These are phyloP conservation scores for Oceanites oceanicus DNA, from an alignment of 2,113 vertebrate species.

Conservation along the genomic window DNA sequence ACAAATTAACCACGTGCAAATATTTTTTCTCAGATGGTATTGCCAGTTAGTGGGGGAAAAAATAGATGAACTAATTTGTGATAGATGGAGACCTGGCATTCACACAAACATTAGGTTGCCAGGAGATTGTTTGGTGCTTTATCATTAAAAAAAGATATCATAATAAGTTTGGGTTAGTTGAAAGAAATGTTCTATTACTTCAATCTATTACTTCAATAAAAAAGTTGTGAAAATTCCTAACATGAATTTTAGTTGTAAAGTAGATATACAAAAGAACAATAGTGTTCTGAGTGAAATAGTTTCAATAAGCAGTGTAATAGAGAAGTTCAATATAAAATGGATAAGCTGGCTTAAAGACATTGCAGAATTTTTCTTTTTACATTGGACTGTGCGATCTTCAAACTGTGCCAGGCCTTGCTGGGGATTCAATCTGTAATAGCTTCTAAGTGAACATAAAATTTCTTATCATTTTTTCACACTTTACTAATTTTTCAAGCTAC, in stretches of 20 bases:
- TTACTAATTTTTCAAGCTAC: background rate
- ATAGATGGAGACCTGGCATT: background rate
- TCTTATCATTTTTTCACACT: background rate
- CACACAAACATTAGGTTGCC: background rate
- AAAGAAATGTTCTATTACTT: background rate
- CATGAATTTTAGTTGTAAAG: background rate
- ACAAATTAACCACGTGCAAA: background rate
- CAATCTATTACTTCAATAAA: background rate
- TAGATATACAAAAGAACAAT: background rate
- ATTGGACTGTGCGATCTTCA: background rate
- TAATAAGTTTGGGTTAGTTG: background rate
- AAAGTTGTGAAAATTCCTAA: background rate
- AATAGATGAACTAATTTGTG: background rate
- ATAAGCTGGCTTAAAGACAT: background rate
- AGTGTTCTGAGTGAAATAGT: background rate
- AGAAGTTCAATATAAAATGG: background rate
- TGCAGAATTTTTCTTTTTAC: background rate
- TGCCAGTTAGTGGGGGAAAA: background rate
- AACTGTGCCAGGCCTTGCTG: background rate
- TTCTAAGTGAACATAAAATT: background rate
- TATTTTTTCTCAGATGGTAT: background rate
- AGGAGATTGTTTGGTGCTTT: background rate
- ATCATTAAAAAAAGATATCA: background rate
- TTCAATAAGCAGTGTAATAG: background rate
- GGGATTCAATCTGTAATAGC: fast-evolving